Evolutionary conservation across 53 echinoderm and acorn worm genomes (phyloP).

Genomic region (Holothuria scabra): DNA sequence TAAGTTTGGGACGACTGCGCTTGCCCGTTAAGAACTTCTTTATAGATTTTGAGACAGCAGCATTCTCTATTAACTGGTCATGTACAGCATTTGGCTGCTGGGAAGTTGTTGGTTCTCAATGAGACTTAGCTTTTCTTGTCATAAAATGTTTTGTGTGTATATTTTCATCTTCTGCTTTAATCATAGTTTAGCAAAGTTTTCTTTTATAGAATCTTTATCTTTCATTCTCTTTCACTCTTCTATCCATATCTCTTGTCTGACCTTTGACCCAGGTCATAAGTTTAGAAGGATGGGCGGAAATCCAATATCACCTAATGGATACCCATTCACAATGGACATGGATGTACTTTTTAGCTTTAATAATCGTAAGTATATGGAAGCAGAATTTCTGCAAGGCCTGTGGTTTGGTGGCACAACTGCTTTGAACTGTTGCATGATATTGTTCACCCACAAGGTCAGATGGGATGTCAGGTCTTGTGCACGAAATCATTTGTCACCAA

Average conservation of each 20-base stretch:
- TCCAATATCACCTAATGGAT: constrained; percentile 92
- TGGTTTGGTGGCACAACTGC: neutral
- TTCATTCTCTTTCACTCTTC: constrained; percentile 1
- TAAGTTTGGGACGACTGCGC: too few relatives aligned
- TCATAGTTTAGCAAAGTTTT: neutral
- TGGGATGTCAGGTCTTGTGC: neutral
- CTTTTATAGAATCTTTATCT: neutral
- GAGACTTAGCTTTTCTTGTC: too few relatives aligned
- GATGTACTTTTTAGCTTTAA: constrained; percentile 99
- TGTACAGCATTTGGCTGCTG: too few relatives aligned
- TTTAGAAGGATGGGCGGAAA: constrained; percentile 99
- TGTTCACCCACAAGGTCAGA: constrained; percentile 34
- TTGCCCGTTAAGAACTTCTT: too few relatives aligned
- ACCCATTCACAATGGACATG: constrained; percentile 86
- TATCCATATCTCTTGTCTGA: constrained; percentile 40
- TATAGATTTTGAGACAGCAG: too few relatives aligned
- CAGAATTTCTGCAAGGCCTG: neutral
- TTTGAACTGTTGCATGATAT: neutral
- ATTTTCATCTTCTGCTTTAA: neutral
- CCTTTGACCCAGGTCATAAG: constrained; percentile 85
- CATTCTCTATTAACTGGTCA: too few relatives aligned
- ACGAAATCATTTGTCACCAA: constrained; percentile 20
- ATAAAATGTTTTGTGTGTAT: neutral
- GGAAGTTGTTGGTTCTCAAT: too few relatives aligned
- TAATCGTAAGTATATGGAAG: constrained; percentile 95